These are phyloP conservation scores for Alethe castanea DNA, from an alignment of 2,113 vertebrate species.

Conservation along the genomic window DNA sequence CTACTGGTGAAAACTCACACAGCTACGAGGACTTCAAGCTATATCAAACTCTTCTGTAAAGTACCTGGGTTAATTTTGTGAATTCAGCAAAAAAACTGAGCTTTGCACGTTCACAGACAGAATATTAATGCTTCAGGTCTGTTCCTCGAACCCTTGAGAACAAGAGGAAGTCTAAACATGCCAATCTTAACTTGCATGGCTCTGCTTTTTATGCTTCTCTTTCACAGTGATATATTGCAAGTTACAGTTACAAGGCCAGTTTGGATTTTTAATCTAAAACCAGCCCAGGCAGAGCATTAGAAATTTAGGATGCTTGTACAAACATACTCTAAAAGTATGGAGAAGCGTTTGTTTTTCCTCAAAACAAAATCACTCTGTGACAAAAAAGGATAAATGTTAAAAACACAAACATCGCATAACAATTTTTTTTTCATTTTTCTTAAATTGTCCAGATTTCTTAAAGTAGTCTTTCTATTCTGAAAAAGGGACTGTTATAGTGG, in stretches of 20 bases:
- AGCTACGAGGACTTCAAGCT: not conserved
- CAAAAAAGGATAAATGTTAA: not conserved
- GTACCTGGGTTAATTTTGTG: not conserved
- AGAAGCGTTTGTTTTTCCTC: not conserved
- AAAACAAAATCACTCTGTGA: not conserved
- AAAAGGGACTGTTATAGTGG: not conserved
- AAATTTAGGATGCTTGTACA: not conserved
- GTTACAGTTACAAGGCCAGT: not conserved
- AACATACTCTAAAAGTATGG: not conserved
- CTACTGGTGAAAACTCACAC: not conserved
- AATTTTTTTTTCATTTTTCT: not conserved
- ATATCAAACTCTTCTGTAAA: not conserved
- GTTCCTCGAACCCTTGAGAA: not conserved
- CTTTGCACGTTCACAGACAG: not conserved
- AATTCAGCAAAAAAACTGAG: constrained; percentile 21
- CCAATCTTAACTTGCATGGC: not conserved
- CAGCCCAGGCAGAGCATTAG: not conserved
- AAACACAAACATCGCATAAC: rapidly evolving
- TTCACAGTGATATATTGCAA: constrained; percentile 6
- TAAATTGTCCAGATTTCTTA: not conserved
- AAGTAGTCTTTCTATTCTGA: not conserved
- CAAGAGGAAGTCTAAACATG: constrained; percentile 36
- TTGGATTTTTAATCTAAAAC: constrained; percentile 7
- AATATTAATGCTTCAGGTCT: constrained; percentile 47
- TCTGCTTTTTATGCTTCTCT: constrained; percentile 22